Evolutionary conservation across 53 echinoderm and acorn worm species (phyloP).

Genomic region (Stichopus horrens): DNA sequence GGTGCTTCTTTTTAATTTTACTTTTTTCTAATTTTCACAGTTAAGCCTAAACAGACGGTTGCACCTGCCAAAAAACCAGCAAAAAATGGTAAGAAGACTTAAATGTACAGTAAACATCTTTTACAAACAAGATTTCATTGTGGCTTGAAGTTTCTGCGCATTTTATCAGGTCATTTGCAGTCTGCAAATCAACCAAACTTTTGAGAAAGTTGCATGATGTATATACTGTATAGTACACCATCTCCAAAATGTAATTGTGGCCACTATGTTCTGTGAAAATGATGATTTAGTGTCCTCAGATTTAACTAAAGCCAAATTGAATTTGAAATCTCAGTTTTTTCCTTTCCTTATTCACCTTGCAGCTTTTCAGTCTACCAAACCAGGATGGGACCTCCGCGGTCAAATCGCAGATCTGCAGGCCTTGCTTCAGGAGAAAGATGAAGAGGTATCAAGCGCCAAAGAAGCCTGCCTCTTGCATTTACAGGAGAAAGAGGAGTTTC

Average conservation of each 20-base stretch:
- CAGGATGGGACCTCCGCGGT: slow-evolving; percentile 22
- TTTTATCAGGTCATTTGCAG: too few relatives aligned
- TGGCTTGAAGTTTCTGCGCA: too few relatives aligned
- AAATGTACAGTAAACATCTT: too few relatives aligned
- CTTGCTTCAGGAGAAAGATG: background rate
- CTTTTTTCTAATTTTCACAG: background rate
- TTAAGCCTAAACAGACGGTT: background rate
- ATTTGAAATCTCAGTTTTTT: background rate
- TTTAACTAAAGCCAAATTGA: too few relatives aligned
- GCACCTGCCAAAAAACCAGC: background rate
- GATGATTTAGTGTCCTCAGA: too few relatives aligned
- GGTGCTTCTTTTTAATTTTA: background rate
- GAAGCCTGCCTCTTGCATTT: background rate
- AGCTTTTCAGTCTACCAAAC: background rate
- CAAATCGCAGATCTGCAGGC: slow-evolving; percentile 6
- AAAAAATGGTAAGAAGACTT: background rate
- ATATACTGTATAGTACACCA: too few relatives aligned
- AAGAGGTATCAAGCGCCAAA: background rate
- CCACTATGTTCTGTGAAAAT: too few relatives aligned
- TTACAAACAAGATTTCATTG: too few relatives aligned
- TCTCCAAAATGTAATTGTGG: too few relatives aligned
- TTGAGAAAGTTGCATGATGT: too few relatives aligned
- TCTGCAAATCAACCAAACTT: too few relatives aligned
- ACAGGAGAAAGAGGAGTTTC: background rate
- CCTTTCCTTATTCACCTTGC: too few relatives aligned